phyloP scores from a whole-genome alignment of 35 echinoderm and acorn worm genomes.

The Diadema setosum region DNA sequence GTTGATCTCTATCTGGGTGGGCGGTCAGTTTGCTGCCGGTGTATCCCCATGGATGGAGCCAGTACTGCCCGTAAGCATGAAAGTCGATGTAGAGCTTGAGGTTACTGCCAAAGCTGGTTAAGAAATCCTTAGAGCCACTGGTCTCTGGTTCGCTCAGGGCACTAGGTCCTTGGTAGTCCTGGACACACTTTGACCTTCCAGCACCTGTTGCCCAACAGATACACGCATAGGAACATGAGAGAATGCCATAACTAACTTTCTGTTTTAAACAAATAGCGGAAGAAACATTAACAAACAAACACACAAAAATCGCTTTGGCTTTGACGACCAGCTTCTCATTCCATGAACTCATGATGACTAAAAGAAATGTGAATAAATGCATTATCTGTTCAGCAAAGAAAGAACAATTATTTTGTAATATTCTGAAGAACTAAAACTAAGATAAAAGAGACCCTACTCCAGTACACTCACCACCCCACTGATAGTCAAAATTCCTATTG shows the following conservation, averaged over 20 bases:
- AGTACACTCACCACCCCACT: not conserved
- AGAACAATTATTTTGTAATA: too few species aligned
- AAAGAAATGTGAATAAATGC: too few species aligned
- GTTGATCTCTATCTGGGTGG: slow-evolving; percentile 21
- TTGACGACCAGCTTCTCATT: too few species aligned
- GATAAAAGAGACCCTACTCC: not conserved
- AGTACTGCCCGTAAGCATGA: slow-evolving; percentile 53
- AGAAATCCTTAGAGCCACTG: slow-evolving; percentile 23
- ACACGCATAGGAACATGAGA: too few species aligned
- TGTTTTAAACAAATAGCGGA: too few species aligned
- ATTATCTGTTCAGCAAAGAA: too few species aligned
- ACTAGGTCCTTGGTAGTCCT: not conserved
- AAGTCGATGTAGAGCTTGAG: slow-evolving; percentile 54
- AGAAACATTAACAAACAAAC: too few species aligned
- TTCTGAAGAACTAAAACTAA: too few species aligned
- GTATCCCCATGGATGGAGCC: slow-evolving; percentile 63
- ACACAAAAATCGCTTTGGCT: too few species aligned
- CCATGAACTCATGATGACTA: too few species aligned
- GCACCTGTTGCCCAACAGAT: too few species aligned
- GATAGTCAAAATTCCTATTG: slow-evolving; percentile 5
- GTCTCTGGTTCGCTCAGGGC: slow-evolving; percentile 57
- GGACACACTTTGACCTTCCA: not conserved
- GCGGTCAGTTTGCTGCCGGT: not conserved
- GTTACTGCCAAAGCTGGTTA: not conserved
- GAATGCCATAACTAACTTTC: too few species aligned